A percentile compares a stretch with the other conserved stretches of the same genome.
These are phyloP conservation scores for Acrocephalus scirpaceus DNA, from an alignment of 2,797 vertebrate genomes.

Conservation along the genomic window DNA sequence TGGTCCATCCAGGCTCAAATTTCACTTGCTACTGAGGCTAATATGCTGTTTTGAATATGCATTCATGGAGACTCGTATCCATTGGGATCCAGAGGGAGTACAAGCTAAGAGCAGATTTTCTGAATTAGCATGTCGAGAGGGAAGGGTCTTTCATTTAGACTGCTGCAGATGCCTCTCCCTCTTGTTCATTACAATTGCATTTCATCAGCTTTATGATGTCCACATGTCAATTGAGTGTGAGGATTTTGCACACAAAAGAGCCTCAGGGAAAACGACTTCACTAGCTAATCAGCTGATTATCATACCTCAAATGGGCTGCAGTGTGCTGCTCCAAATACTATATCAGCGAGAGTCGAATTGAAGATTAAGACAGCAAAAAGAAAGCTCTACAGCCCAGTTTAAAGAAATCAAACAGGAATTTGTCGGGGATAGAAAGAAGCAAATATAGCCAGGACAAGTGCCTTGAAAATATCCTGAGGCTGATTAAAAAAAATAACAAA, in stretches of 20 bases:
- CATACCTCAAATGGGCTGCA: slow-evolving; percentile 98
- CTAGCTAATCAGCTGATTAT: slow-evolving; percentile 99
- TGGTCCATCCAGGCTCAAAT: slow-evolving; percentile 88
- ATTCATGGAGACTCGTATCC: slow-evolving; percentile 92
- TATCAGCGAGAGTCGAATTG: slow-evolving; percentile 81
- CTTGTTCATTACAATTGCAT: slow-evolving; percentile 99
- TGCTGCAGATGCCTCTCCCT: slow-evolving; percentile 98
- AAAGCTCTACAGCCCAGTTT: slow-evolving; percentile 74
- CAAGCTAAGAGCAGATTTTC: slow-evolving; percentile 98
- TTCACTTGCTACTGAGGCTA: slow-evolving; percentile 86
- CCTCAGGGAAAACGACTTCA: slow-evolving; percentile 98
- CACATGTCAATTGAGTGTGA: slow-evolving; percentile 99
- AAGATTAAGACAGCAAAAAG: slow-evolving; percentile 79
- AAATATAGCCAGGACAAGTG: slow-evolving; percentile 31
- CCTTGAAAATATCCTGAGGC: slow-evolving; percentile 66
- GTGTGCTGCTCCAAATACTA: slow-evolving; percentile 82
- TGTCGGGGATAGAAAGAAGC: slow-evolving; percentile 69
- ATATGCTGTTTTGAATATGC: slow-evolving; percentile 98
- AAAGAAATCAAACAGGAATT: slow-evolving; percentile 78
- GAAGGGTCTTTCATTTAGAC: slow-evolving; percentile 93
- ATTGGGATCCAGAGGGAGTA: slow-evolving; percentile 94
- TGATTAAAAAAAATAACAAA: slow-evolving; percentile 64
- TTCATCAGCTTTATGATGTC: slow-evolving; percentile 99
- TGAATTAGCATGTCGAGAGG: slow-evolving; percentile 99
- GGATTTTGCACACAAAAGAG: slow-evolving; percentile 99